Percentiles rank a stretch among this genome's conserved stretches.
Evolutionary conservation across 2,113 vertebrate species (phyloP).

Genomic region (Himantopus leucocephalus): DNA sequence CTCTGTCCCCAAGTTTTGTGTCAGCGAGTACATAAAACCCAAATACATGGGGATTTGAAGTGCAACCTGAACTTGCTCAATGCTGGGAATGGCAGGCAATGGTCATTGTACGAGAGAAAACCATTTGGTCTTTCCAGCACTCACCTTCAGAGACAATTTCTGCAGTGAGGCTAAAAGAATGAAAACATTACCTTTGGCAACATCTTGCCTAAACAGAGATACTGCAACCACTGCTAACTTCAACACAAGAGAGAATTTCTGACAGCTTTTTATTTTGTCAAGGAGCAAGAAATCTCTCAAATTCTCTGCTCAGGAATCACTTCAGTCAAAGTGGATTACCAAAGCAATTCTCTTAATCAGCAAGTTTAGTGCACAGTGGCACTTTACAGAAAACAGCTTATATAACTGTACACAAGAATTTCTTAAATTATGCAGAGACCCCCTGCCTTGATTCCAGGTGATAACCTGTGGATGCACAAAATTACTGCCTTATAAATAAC

Average conservation of each 20-base stretch:
- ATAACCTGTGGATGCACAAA: background rate
- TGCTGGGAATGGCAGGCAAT: background rate
- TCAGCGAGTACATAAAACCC: background rate
- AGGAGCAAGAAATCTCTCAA: background rate
- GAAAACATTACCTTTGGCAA: background rate
- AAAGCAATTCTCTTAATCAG: background rate
- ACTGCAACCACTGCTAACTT: background rate
- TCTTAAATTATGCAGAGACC: background rate
- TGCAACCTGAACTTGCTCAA: background rate
- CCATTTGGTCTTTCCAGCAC: background rate
- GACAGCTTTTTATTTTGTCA: background rate
- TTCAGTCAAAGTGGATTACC: background rate
- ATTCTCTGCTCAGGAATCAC: background rate
- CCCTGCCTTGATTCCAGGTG: background rate
- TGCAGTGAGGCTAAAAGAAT: background rate
- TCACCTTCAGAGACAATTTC: background rate
- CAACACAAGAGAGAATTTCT: background rate
- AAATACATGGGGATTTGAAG: background rate
- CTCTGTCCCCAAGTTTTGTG: background rate
- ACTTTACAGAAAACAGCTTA: background rate
- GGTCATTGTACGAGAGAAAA: accelerated
- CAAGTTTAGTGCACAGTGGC: background rate
- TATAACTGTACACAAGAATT: background rate
- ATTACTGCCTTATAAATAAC: background rate
- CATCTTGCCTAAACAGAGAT: background rate